These are phyloP conservation scores for Diphyllodes magnificus DNA, from an alignment of 2,113 vertebrate species.

Conservation along the genomic window DNA sequence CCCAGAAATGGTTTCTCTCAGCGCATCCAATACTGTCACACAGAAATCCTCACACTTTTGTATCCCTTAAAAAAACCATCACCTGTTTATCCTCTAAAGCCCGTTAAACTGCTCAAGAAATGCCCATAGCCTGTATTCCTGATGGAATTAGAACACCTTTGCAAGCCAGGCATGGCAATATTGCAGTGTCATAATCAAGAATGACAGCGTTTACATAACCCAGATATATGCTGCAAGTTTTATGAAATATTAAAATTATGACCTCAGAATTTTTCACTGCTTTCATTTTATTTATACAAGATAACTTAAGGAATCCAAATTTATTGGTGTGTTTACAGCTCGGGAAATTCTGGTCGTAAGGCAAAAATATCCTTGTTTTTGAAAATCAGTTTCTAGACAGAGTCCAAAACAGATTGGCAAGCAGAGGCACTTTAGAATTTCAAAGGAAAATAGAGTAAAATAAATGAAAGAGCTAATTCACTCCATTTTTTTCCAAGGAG, in stretches of 20 bases:
- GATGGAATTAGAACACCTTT: not conserved
- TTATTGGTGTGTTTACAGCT: not conserved
- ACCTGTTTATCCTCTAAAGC: not conserved
- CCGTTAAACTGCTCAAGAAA: not conserved
- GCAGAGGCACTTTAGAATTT: not conserved
- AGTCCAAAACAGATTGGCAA: not conserved
- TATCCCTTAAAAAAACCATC: not conserved
- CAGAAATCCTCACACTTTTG: not conserved
- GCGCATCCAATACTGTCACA: not conserved
- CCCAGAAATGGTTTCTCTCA: not conserved
- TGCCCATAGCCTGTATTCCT: not conserved
- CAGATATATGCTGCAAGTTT: not conserved
- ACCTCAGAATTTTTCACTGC: accelerated
- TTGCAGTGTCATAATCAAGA: not conserved
- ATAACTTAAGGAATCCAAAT: not conserved
- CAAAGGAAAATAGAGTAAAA: not conserved
- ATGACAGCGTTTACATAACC: not conserved
- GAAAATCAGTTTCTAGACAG: not conserved
- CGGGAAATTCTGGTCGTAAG: not conserved
- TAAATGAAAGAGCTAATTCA: not conserved
- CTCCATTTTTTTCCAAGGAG: not conserved
- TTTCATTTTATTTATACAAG: not conserved
- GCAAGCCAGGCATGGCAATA: not conserved
- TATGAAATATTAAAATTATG: not conserved
- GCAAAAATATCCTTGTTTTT: not conserved